These are phyloP conservation scores for Sarotherodon lohbergeri DNA, from an alignment of 2,113 vertebrate species.

Conservation along the genomic window DNA sequence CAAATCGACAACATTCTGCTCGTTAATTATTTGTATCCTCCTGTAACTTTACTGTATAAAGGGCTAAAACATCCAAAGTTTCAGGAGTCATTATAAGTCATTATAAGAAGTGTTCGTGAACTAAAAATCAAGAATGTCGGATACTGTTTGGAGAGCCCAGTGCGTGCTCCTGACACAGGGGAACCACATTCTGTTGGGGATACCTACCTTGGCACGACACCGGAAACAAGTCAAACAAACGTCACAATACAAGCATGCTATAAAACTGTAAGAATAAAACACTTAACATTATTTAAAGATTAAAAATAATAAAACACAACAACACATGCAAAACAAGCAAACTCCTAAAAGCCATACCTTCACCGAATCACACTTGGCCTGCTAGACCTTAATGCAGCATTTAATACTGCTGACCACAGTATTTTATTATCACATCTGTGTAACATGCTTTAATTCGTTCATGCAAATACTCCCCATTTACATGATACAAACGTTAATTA, in stretches of 20 bases:
- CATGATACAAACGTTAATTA: background rate
- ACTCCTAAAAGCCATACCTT: too few relatives aligned
- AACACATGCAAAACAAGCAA: too few relatives aligned
- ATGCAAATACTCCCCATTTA: background rate
- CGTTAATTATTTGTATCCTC: background rate
- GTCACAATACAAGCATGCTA: background rate
- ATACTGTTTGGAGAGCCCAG: background rate
- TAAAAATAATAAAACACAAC: too few relatives aligned
- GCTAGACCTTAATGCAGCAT: too few relatives aligned
- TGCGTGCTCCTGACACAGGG: background rate
- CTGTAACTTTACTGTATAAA: background rate
- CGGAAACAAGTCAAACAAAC: background rate
- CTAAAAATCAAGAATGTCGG: too few relatives aligned
- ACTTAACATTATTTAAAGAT: background rate
- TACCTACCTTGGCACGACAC: background rate
- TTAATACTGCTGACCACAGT: too few relatives aligned
- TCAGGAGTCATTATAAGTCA: background rate
- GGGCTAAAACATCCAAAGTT: background rate
- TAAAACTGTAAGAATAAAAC: background rate
- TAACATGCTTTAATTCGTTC: background rate
- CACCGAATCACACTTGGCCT: too few relatives aligned
- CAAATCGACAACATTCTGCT: background rate
- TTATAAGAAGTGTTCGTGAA: background rate
- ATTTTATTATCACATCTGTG: background rate
- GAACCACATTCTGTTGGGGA: background rate